Conservation (phyloP, 2,113 vertebrate genomes). For the Siphamia tubifer region DNA sequence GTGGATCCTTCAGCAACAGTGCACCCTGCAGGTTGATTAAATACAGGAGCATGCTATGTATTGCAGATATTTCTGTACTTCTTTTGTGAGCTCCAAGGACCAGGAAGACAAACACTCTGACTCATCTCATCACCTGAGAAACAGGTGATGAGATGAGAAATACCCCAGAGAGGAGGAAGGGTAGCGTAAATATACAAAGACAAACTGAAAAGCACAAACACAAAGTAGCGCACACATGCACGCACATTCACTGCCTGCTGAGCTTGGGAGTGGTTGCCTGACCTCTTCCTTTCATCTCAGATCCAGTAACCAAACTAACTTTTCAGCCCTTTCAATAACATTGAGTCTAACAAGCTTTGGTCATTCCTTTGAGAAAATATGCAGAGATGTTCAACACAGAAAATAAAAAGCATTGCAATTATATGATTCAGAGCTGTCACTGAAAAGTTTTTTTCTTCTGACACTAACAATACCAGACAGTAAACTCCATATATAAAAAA, state of each 20-base stretch:
- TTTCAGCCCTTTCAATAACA: constrained; percentile 46
- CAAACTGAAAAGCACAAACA: constrained; percentile 1
- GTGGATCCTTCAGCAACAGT: constrained; percentile 64
- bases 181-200: constrained; percentile 3
- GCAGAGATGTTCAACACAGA: constrained; percentile 12
- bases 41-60: constrained; percentile 18
- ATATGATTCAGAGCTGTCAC: constrained; percentile 13
- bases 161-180: neutral
- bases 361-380: constrained; percentile 7
- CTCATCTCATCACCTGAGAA: neutral
- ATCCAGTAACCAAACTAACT: constrained; percentile 48
- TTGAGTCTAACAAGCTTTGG: constrained; percentile 28
- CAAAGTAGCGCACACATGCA: neutral
- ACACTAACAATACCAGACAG: too few relatives aligned
- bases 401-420: constrained; percentile 18
- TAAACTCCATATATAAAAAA: too few relatives aligned
- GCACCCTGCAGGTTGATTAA: constrained; percentile 64
- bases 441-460: too few relatives aligned
- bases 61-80: neutral
- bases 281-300: constrained; percentile 67
- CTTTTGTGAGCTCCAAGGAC: neutral
- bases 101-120: constrained; percentile 22
- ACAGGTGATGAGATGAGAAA: neutral
- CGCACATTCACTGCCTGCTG: constrained; percentile 31
- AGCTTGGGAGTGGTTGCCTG: constrained; percentile 45